phyloP scores from a whole-genome alignment of 2,797 vertebrate genomes.

The Esox masquinongy region DNA sequence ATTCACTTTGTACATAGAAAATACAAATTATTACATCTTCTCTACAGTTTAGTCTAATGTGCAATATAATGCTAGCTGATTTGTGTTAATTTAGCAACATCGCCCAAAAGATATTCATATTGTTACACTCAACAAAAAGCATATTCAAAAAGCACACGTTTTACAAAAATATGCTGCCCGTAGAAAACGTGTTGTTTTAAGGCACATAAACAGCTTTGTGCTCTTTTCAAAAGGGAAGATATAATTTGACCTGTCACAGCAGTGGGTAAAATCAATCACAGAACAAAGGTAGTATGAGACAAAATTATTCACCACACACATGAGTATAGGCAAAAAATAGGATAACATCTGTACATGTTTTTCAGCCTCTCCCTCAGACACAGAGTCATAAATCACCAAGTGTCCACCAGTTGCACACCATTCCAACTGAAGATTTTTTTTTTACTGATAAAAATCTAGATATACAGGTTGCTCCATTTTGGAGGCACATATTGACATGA shows the following conservation, averaged over 20 bases:
- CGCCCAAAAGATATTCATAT: background rate
- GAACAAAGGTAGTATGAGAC: no score
- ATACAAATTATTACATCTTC: background rate
- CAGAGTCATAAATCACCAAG: no score
- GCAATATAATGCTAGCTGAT: background rate
- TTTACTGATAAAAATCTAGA: no score
- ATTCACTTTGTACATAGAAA: background rate
- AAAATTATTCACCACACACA: no score
- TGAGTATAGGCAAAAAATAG: no score
- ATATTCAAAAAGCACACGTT: background rate
- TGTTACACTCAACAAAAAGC: background rate
- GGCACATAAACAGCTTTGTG: constrained; percentile 57
- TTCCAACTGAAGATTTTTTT: no score
- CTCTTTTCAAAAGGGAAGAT: background rate
- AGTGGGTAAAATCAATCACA: constrained; percentile 8
- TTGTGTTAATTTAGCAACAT: background rate
- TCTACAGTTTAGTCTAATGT: background rate
- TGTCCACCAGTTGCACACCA: no score
- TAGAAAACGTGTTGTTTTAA: constrained; percentile 45
- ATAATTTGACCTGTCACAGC: background rate
- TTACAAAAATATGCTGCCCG: constrained; percentile 51
- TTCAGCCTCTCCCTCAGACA: no score
- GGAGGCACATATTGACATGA: no score
- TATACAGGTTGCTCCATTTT: no score
- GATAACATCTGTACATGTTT: no score